A percentile compares a stretch with the other conserved stretches of the same genome.
phyloP scores from a whole-genome alignment of 2,113 vertebrate species.

The Cyanoliseus patagonus region DNA sequence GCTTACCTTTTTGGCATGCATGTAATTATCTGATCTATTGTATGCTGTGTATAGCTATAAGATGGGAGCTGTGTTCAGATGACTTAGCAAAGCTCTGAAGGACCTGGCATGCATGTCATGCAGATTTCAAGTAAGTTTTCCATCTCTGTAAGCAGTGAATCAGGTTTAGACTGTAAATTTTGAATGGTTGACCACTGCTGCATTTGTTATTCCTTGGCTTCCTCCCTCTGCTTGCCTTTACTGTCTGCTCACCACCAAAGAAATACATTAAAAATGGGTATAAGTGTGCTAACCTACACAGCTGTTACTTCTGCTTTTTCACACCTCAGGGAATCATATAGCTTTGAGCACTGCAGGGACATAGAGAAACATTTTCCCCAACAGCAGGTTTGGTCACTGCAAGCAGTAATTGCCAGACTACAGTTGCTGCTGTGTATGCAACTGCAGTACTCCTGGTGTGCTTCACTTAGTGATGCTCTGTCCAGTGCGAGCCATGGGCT shows the following conservation, averaged over 20 bases:
- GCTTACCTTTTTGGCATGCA: background rate
- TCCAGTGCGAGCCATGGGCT: fast-evolving
- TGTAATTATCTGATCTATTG: too few species aligned
- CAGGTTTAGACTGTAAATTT: background rate
- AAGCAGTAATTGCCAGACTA: background rate
- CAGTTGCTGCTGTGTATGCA: background rate
- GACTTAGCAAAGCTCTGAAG: background rate
- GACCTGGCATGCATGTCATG: fast-evolving
- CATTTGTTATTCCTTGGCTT: background rate
- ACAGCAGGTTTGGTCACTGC: background rate
- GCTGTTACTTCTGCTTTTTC: background rate
- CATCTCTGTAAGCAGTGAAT: background rate
- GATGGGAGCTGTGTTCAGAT: background rate
- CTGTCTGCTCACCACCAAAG: background rate
- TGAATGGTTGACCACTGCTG: background rate
- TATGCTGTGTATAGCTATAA: fast-evolving
- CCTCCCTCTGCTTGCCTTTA: background rate
- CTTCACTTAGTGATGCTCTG: background rate
- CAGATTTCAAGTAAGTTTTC: background rate
- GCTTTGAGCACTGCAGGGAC: background rate
- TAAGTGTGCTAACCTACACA: background rate
- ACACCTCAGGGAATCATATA: background rate
- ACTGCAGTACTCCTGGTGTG: fast-evolving
- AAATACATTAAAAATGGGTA: background rate
- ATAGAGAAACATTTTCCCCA: fast-evolving